These are phyloP conservation scores for Campylomormyrus numenius DNA, from an alignment of 2,113 vertebrate genomes.

Conservation along the genomic window DNA sequence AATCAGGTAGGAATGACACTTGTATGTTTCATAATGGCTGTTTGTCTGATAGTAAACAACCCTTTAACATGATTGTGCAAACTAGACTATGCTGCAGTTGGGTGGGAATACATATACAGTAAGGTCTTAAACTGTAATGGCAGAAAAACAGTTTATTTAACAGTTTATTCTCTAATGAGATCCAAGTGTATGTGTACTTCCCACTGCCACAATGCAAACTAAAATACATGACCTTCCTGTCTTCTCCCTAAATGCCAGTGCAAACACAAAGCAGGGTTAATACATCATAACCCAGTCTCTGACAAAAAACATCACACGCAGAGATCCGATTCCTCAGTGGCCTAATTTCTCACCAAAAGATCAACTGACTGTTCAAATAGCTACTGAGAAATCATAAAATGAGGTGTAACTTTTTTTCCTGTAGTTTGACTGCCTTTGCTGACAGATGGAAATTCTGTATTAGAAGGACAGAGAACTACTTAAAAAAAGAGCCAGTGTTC, in stretches of 20 bases:
- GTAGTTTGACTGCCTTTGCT: not conserved
- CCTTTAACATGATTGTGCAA: slow-evolving; percentile 65
- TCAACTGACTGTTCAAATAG: slow-evolving; percentile 22
- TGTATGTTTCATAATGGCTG: slow-evolving; percentile 60
- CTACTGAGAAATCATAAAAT: slow-evolving; percentile 13
- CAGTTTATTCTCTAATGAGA: not conserved
- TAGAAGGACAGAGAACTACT: slow-evolving; percentile 44
- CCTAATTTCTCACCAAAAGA: slow-evolving; percentile 25
- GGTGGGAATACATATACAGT: slow-evolving; percentile 34
- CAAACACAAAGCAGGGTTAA: not conserved
- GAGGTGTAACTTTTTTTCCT: not conserved
- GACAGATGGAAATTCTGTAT: slow-evolving; percentile 51
- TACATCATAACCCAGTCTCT: not conserved
- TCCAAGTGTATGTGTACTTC: not conserved
- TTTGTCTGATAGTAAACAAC: slow-evolving; percentile 63
- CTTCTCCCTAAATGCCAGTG: not conserved
- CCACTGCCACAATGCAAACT: not conserved
- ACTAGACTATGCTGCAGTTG: slow-evolving; percentile 45
- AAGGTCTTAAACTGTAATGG: not conserved
- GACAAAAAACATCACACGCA: slow-evolving; percentile 27
- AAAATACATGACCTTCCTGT: not conserved
- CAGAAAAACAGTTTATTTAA: not conserved
- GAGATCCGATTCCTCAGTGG: not conserved
- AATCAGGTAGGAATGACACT: not conserved
- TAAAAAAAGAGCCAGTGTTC: slow-evolving; percentile 63